These are phyloP conservation scores for Isotomurus palustris DNA, from an alignment of 2,888 invertebrate species.

Conservation along the genomic window DNA sequence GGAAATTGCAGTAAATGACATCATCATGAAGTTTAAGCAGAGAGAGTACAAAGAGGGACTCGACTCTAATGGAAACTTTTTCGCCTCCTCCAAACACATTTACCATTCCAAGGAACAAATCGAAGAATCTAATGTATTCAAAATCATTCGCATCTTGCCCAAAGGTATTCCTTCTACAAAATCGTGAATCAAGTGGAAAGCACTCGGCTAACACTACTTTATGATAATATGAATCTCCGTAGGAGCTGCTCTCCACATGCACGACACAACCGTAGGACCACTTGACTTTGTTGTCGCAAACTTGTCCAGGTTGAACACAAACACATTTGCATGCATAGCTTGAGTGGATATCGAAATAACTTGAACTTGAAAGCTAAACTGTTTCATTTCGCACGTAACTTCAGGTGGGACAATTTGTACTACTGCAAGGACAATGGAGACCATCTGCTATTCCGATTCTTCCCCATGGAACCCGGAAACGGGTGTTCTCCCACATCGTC, in stretches of 20 bases:
- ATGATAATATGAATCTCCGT: not conserved
- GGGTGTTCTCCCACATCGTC: slow-evolving; percentile 27
- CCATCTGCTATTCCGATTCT: slow-evolving; percentile 46
- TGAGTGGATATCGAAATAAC: no score
- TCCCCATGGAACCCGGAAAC: slow-evolving; percentile 22
- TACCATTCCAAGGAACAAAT: slow-evolving; percentile 60
- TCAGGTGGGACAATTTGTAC: slow-evolving; percentile 47
- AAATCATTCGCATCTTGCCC: slow-evolving; percentile 64
- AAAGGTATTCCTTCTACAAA: slow-evolving; percentile 55
- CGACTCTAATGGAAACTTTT: slow-evolving; percentile 49
- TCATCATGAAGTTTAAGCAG: slow-evolving; percentile 43
- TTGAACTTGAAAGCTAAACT: no score
- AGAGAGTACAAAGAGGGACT: slow-evolving; percentile 42
- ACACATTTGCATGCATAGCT: no score
- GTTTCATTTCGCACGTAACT: no score
- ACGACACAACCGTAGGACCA: slow-evolving; percentile 47
- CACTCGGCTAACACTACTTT: not conserved
- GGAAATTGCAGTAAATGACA: slow-evolving; percentile 40
- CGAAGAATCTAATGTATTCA: slow-evolving; percentile 60
- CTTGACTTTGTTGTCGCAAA: slow-evolving; percentile 46
- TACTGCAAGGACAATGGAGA: slow-evolving; percentile 43
- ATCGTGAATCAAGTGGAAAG: not conserved
- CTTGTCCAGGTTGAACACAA: slow-evolving; percentile 46
- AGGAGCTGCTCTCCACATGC: slow-evolving; percentile 49
- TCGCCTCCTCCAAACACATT: slow-evolving; percentile 63